Evolutionary conservation across 1,140 invertebrate genomes (phyloP).

Genomic region (Drosophila neocordata): DNA sequence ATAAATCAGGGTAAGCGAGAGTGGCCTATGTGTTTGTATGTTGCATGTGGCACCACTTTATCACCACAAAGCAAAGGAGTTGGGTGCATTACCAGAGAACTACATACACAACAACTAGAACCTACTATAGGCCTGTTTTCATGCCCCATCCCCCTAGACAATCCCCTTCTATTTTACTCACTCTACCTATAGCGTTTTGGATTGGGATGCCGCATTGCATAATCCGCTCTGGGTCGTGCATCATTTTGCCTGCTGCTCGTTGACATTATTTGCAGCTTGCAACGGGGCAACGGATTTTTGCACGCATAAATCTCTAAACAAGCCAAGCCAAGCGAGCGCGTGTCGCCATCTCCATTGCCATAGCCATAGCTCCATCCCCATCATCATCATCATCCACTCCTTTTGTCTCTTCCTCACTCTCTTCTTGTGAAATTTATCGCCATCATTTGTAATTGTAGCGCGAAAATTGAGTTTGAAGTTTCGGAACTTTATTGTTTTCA

Average conservation of each 20-base stretch:
- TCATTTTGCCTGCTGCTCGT: slow-evolving; percentile 67
- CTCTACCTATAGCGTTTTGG: background rate
- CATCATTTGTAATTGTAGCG: slow-evolving; percentile 79
- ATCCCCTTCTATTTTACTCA: background rate
- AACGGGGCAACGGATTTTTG: slow-evolving; percentile 48
- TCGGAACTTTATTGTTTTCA: slow-evolving; percentile 65
- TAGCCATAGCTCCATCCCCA: background rate
- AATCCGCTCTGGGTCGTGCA: slow-evolving; percentile 50
- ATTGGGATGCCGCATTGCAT: slow-evolving; percentile 11
- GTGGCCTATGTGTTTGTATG: slow-evolving; percentile 67
- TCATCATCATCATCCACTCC: slow-evolving; percentile 49
- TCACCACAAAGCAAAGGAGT: slow-evolving; percentile 28
- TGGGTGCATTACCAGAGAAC: slow-evolving; percentile 47
- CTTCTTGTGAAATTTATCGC: slow-evolving; percentile 70
- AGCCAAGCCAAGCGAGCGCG: slow-evolving; percentile 73
- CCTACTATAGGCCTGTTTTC: background rate
- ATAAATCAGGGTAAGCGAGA: slow-evolving; percentile 66
- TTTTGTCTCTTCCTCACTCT: slow-evolving; percentile 75
- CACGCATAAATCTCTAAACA: slow-evolving; percentile 79
- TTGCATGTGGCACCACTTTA: slow-evolving; percentile 53
- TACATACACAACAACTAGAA: slow-evolving; percentile 2
- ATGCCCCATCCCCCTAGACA: background rate
- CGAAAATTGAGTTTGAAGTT: slow-evolving; percentile 80
- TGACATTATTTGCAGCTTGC: slow-evolving; percentile 74
- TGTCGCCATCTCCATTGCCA: slow-evolving; percentile 56